Percentiles rank a stretch among this genome's conserved stretches.
These are phyloP conservation scores for Vidua chalybeata DNA, from an alignment of 2,113 vertebrate genomes.

Conservation along the genomic window DNA sequence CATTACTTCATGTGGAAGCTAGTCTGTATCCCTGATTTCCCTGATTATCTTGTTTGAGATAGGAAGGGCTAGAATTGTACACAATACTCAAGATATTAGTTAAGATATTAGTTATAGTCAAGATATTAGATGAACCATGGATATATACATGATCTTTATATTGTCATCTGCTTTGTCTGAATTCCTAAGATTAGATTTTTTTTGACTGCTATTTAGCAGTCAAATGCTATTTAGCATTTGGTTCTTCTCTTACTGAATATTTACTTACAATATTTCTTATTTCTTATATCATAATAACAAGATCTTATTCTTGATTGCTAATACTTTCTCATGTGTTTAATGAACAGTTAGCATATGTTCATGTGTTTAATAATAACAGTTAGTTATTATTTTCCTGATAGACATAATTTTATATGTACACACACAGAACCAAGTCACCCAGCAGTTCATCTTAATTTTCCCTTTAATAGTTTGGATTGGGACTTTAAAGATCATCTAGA, in stretches of 20 bases:
- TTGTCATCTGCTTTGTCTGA: not conserved
- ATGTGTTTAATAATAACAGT: not conserved
- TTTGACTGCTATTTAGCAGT: not conserved
- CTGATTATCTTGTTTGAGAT: not conserved
- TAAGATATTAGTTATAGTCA: not conserved
- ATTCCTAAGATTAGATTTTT: not conserved
- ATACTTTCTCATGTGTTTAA: not conserved
- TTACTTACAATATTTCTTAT: not conserved
- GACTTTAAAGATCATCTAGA: not conserved
- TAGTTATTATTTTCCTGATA: not conserved
- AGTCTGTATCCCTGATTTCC: not conserved
- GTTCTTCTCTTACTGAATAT: not conserved
- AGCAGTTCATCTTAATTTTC: not conserved
- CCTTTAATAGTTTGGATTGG: not conserved
- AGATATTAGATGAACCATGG: not conserved
- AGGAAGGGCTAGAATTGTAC: not conserved
- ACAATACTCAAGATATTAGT: not conserved
- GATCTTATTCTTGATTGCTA: not conserved
- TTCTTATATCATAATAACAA: not conserved
- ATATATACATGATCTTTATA: not conserved
- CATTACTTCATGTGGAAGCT: not conserved
- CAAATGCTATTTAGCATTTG: no score
- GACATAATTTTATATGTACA: not conserved
- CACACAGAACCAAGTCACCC: not conserved
- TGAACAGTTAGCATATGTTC: not conserved